phyloP scores from a whole-genome alignment of 2,113 vertebrate genomes.

The Lagopus leucura region DNA sequence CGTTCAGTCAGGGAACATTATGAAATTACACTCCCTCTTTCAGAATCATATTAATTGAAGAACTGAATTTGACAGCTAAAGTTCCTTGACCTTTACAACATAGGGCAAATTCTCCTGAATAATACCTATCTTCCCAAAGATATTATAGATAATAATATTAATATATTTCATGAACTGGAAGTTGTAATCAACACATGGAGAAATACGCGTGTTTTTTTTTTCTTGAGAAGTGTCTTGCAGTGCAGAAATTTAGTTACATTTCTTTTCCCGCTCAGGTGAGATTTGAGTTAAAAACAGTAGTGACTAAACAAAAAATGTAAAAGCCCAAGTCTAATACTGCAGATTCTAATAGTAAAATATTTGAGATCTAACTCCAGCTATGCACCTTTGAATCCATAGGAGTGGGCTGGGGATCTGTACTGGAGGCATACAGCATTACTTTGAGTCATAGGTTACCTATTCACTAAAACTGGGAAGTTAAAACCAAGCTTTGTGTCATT shows the following conservation, averaged over 20 bases:
- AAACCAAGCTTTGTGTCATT: neutral
- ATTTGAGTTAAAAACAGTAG: neutral
- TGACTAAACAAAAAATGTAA: neutral
- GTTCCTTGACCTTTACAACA: neutral
- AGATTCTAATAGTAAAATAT: neutral
- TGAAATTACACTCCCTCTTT: neutral
- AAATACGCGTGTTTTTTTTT: neutral
- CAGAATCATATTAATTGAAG: neutral
- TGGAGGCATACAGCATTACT: neutral
- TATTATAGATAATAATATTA: neutral
- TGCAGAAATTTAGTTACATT: neutral
- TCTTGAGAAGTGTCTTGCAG: neutral
- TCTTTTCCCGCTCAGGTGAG: neutral
- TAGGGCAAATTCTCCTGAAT: neutral
- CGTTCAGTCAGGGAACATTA: neutral
- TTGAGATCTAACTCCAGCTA: neutral
- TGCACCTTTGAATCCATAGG: neutral
- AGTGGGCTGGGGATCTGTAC: neutral
- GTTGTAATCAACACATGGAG: neutral
- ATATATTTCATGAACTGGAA: neutral
- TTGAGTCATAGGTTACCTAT: neutral
- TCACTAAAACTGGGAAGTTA: neutral
- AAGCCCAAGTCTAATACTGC: neutral
- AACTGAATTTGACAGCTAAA: neutral
- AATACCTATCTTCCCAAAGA: neutral